Base-by-base conservation (phyloP, 2,888 invertebrate species). In the Mechanitis mazaeus region DNA sequence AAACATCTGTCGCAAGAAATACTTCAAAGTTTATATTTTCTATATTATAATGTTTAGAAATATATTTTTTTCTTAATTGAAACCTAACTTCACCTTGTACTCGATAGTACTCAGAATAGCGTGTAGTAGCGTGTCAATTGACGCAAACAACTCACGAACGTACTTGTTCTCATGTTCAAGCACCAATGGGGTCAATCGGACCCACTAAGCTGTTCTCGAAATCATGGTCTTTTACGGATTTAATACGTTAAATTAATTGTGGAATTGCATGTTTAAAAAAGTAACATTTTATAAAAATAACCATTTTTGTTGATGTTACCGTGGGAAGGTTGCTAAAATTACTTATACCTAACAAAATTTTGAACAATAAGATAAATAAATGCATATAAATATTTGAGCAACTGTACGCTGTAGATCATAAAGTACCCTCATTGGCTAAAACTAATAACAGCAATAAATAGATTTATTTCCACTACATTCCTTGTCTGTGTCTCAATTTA, bases 21-120 rank as follows among this genome's bases (percentile, higher is more conserved):
- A 54, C 42, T 50, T 9, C 35, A 12, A 31, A 31, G 12, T 38
- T 55, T 66, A 47, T 12, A 35, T 55, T 60, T 70, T 71, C 68
- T 64, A 67, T 65, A 68, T 76, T 50, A 31, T 50, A 31, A 6
- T 31, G 7, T 50, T 11, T 50, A 50, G 31, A 9, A 9, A 50
- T 50, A 31, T 28, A 50, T 50, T 9, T 50, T 50, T 50, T 79
- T 77, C 77, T 77, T 83, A 87, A 87, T 79, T 79, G 77, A 84
- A 77, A 80, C 83, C 73, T 71, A 76, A 76, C 79, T 73, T 69
- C 64, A 78, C 87, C 87, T 89, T 87, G 87, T 87, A 78, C 87
- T 72, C 78, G 81, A 83, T 85, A 79, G 76, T 75, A 72, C 69
- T 69, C 67, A 72, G 72, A 75, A 74, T 88, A 79, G 86, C 89